These are phyloP conservation scores for Elegia similella DNA, from an alignment of 2,888 invertebrate genomes.

Conservation along the genomic window DNA sequence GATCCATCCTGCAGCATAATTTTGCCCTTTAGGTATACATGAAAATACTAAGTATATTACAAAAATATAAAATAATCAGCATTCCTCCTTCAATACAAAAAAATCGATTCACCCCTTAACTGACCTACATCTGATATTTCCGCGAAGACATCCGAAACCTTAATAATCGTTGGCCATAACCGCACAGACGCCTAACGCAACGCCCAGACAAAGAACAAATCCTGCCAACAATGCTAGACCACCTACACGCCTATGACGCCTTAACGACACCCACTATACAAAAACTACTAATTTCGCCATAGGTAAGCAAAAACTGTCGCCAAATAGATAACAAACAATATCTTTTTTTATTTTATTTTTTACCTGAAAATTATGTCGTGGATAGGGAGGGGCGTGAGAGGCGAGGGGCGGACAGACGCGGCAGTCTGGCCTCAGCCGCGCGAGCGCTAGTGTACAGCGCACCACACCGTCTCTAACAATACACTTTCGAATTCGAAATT, in stretches of 20 bases:
- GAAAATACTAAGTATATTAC: too few relatives aligned
- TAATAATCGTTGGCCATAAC: not conserved
- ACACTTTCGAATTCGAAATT: constrained; percentile 26
- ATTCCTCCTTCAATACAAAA: too few relatives aligned
- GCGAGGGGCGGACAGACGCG: constrained; percentile 59
- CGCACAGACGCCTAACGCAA: not conserved
- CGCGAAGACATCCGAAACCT: constrained; percentile 18
- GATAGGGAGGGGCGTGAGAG: constrained; percentile 50
- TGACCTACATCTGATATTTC: not conserved
- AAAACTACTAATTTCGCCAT: constrained; percentile 35
- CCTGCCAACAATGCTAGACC: constrained; percentile 26
- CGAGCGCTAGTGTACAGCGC: constrained; percentile 42
- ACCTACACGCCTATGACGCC: constrained; percentile 34
- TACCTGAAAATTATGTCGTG: constrained; percentile 58
- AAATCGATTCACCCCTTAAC: constrained; percentile 2
- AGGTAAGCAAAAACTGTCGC: constrained; percentile 35
- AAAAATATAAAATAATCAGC: too few relatives aligned
- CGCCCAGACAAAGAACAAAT: constrained; percentile 20
- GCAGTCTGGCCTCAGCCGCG: constrained; percentile 62
- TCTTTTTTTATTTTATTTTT: constrained; percentile 49
- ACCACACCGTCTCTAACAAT: constrained; percentile 33
- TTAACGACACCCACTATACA: constrained; percentile 29
- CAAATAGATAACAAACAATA: constrained; percentile 50
- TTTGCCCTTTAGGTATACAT: too few relatives aligned
- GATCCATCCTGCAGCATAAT: too few relatives aligned